Percentiles rank a stretch among this genome's conserved stretches.
phyloP scores from a whole-genome alignment of 2,888 invertebrate species.

The Eupeodes latifasciatus region DNA sequence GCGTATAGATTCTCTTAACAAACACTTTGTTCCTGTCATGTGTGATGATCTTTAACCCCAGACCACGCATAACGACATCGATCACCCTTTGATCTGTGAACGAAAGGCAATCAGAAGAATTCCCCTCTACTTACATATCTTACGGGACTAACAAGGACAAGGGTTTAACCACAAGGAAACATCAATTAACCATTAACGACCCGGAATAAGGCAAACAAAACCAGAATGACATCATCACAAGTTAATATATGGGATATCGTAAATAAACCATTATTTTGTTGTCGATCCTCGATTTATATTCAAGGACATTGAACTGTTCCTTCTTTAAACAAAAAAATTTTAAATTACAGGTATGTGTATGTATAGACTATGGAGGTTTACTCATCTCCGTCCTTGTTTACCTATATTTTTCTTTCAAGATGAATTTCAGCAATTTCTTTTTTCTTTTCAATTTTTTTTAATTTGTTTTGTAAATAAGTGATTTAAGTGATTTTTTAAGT shows the following conservation, averaged over 20 bases:
- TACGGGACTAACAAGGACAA: neutral
- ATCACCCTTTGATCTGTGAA: slow-evolving; percentile 18
- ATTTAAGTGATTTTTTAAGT: too few relatives aligned
- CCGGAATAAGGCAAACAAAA: slow-evolving; percentile 55
- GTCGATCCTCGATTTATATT: slow-evolving; percentile 8
- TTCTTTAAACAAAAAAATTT: slow-evolving; percentile 9
- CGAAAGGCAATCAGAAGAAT: neutral
- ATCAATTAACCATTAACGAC: slow-evolving; percentile 53
- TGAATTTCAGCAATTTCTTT: neutral
- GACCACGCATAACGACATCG: slow-evolving; percentile 17
- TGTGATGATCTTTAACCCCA: slow-evolving; percentile 27
- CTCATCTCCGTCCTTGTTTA: neutral
- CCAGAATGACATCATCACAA: slow-evolving; percentile 55
- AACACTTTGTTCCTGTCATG: slow-evolving; percentile 22
- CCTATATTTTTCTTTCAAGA: neutral
- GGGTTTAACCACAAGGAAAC: slow-evolving; percentile 42
- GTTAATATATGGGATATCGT: slow-evolving; percentile 42
- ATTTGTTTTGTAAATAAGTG: too few relatives aligned
- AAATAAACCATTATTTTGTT: slow-evolving; percentile 38
- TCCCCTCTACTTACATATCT: neutral
- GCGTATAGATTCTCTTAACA: neutral
- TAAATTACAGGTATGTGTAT: neutral
- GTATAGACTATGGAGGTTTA: too few relatives aligned
- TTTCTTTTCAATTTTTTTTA: neutral
- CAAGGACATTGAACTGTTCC: slow-evolving; percentile 23